Conservation (phyloP, 1,140 invertebrate genomes). For the Cylas formicarius region DNA sequence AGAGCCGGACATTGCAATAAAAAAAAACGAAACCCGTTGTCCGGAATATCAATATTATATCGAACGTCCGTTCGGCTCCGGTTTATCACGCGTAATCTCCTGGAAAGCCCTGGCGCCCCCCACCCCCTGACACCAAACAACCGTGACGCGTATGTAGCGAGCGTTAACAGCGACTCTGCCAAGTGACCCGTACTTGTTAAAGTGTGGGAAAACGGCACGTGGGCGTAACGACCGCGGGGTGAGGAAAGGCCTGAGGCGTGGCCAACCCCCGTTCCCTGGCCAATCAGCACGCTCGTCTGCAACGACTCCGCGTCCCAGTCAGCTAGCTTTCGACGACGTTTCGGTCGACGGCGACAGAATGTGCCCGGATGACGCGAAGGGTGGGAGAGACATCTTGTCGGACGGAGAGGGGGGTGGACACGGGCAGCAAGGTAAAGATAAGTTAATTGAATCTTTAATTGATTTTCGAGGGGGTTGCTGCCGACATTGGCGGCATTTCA, state of each 20-base stretch:
- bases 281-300: conserved; percentile 8
- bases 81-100: too few relatives aligned
- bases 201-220: conserved; percentile 21
- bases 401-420: conserved; percentile 2
- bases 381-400: not conserved
- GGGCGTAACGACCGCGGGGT: conserved; percentile 16
- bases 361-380: conserved; percentile 2
- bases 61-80: too few relatives aligned
- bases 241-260: conserved; percentile 7
- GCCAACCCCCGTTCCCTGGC: conserved; percentile 8
- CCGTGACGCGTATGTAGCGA: conserved; percentile 15
- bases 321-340: conserved; percentile 22
- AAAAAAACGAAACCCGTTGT: too few relatives aligned
- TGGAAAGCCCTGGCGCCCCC: too few relatives aligned
- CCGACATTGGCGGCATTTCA: conserved; percentile 3
- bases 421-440: conserved; percentile 16
- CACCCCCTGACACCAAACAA: too few relatives aligned
- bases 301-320: conserved; percentile 22
- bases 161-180: conserved; percentile 22
- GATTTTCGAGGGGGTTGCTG: conserved; percentile 17
- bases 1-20: too few relatives aligned
- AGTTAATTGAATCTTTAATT: conserved; percentile 27
- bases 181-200: conserved; percentile 25
- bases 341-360: conserved; percentile 11
- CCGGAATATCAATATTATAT: too few relatives aligned